Conservation (phyloP, 2,888 invertebrate genomes). For the Macaria liturata region DNA sequence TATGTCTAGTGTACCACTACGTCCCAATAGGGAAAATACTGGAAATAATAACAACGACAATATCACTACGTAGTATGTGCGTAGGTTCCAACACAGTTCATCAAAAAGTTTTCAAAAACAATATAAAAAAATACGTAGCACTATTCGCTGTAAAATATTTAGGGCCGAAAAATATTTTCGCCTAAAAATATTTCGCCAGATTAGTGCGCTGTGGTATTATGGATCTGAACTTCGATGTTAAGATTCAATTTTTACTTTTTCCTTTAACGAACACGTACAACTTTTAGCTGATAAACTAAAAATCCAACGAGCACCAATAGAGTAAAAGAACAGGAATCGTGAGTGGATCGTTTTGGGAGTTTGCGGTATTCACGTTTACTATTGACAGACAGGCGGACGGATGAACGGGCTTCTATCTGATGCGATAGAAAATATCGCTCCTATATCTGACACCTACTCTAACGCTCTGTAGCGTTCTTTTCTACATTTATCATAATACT, state of each 20-base stretch:
- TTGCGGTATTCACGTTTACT: slow-evolving; percentile 21
- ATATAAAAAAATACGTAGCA: too few relatives aligned
- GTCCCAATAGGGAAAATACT: neutral
- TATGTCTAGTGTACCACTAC: slow-evolving; percentile 9
- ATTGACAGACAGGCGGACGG: slow-evolving; percentile 21
- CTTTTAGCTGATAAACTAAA: slow-evolving; percentile 8
- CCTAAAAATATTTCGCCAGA: too few relatives aligned
- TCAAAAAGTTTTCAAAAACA: too few relatives aligned
- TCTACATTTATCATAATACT: slow-evolving; percentile 7
- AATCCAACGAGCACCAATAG: slow-evolving; percentile 5
- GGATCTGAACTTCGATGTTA: too few relatives aligned
- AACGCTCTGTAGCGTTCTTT: slow-evolving; percentile 5
- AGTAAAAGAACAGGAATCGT: slow-evolving; percentile 7
- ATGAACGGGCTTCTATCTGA: slow-evolving; percentile 19
- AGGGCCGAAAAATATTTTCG: too few relatives aligned
- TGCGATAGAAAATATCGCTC: slow-evolving; percentile 19
- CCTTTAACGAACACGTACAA: slow-evolving; percentile 2
- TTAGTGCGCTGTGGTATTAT: too few relatives aligned
- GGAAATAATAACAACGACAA: too few relatives aligned
- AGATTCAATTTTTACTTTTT: neutral
- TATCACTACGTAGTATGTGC: too few relatives aligned
- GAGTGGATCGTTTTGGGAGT: slow-evolving; percentile 18
- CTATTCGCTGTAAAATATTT: too few relatives aligned
- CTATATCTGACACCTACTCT: slow-evolving; percentile 6
- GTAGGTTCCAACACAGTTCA: too few relatives aligned